Conservation (phyloP, 1,140 invertebrate genomes). For the Nomia melanderi region DNA sequence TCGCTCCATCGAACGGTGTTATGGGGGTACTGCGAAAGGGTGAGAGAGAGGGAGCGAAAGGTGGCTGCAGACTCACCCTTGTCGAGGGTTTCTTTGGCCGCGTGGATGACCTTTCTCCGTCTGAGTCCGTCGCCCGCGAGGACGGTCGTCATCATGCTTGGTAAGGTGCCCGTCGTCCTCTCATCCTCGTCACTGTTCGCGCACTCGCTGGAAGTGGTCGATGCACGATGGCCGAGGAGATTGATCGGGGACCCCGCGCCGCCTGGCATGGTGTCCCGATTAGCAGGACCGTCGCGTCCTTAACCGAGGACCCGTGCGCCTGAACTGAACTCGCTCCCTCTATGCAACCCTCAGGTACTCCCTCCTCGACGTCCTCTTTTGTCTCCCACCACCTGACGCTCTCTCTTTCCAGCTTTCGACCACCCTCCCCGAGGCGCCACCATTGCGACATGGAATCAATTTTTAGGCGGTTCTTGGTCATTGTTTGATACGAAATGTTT, state of each 20-base stretch:
- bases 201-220: conserved; percentile 59
- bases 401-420: too few species aligned
- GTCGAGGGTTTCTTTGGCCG: conserved; percentile 84
- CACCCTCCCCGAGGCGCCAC: conserved; percentile 7
- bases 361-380: not conserved
- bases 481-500: too few species aligned
- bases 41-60: not conserved
- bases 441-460: not conserved
- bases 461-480: conserved; percentile 10
- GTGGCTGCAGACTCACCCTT: conserved; percentile 80
- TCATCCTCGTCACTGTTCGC: conserved; percentile 65
- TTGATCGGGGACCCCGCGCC: conserved; percentile 79
- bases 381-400: not conserved
- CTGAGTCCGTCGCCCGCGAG: conserved; percentile 74
- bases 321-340: conserved; percentile 54
- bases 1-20: too few species aligned
- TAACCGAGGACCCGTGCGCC: conserved; percentile 75
- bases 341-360: not conserved
- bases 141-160: conserved; percentile 57
- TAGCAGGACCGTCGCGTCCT: conserved; percentile 72
- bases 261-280: conserved; percentile 77
- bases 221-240: conserved; percentile 59
- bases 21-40: not conserved
- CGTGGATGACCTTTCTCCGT: conserved; percentile 83
- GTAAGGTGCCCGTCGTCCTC: conserved; percentile 48